Evolutionary conservation across 2,888 invertebrate species (phyloP), one percentile per base, ranked within the genome.

Genomic region (Lasioglossum vierecki): DNA sequence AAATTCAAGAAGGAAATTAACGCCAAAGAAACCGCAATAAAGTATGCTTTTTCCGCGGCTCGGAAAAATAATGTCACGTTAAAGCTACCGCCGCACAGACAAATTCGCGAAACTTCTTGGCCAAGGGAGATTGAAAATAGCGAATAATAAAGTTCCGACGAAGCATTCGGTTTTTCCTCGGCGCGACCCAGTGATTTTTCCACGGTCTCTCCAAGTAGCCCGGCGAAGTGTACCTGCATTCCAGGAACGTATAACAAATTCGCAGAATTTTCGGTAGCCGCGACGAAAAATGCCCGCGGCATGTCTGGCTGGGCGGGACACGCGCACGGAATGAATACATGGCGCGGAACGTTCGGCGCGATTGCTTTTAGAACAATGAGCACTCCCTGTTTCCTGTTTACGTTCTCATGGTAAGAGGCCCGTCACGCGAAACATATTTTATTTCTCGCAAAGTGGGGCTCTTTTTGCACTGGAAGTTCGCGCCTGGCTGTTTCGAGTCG

Each of bases 61-160:
- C 8, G 22, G 39, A 39, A 9, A 39, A 70, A 41, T 41, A 70
- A n/a, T 22, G 70, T 41, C 39, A 13, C 39, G 44, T 9, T 4
- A 13, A 1, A 22, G 13, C 15, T 22, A 13, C 22, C 60, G 30
- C 66, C 76, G 63, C 57, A 46, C 57, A 82, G 84, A 83, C 46
- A 83, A 84, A 88, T 83, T 71, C 79, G 53, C 22, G 26, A 49
- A 74, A 75, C 68, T 83, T 88, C n/a, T 86, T 83, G 18, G 30
- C 49, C n/a, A 53, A 15, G 13, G 66, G 74, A 80, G 78, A 86
- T 80, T 79, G 87, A 83, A 80, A 76, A 80, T 60, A 78, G 63
- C 26, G 68, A 79, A 76, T 72, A 75, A 78, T 53, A 79, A 84
- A 86, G 83, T 82, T 68, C 1, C 18, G 74, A 60, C 44, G 78